These are phyloP conservation scores for Lepus timidus DNA, from an alignment of 2,113 vertebrate species.

Conservation along the genomic window DNA sequence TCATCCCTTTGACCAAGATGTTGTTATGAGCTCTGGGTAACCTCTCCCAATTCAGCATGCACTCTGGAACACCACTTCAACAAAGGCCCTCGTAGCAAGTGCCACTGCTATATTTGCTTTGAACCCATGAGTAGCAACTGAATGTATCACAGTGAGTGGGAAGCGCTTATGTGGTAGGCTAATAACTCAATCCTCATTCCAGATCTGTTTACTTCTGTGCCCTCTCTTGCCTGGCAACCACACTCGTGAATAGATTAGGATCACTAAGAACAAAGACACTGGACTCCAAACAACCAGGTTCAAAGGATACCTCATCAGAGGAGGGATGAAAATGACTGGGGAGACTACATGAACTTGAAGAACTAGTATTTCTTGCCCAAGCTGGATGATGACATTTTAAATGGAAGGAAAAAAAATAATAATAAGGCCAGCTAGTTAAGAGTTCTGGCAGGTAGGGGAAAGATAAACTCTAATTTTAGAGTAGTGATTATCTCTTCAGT, in stretches of 20 bases:
- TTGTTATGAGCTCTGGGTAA: constrained; percentile 37
- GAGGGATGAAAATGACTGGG: constrained; percentile 34
- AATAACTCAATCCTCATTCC: constrained; percentile 27
- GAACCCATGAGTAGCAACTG: neutral
- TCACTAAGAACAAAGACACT: constrained; percentile 60
- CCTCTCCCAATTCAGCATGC: neutral
- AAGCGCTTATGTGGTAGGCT: constrained; percentile 40
- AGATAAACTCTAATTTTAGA: constrained; percentile 47
- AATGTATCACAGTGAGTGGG: constrained; percentile 27
- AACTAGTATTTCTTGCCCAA: constrained; percentile 75
- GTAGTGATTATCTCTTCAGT: neutral
- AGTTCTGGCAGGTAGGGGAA: neutral
- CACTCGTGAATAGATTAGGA: constrained; percentile 62
- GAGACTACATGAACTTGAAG: constrained; percentile 52
- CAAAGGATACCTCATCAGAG: constrained; percentile 69
- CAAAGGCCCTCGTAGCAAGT: neutral
- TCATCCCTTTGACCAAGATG: constrained; percentile 12
- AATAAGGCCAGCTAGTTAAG: constrained; percentile 17
- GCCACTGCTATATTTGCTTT: neutral
- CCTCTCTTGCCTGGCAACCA: constrained; percentile 4
- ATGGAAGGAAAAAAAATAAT: neutral
- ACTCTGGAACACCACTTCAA: constrained; percentile 21
- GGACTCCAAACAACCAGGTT: constrained; percentile 53
- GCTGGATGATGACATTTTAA: constrained; percentile 37
- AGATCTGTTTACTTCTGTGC: constrained; percentile 34